Evolutionary conservation across 2,113 vertebrate genomes (phyloP).

Genomic region (Pantherophis guttatus): DNA sequence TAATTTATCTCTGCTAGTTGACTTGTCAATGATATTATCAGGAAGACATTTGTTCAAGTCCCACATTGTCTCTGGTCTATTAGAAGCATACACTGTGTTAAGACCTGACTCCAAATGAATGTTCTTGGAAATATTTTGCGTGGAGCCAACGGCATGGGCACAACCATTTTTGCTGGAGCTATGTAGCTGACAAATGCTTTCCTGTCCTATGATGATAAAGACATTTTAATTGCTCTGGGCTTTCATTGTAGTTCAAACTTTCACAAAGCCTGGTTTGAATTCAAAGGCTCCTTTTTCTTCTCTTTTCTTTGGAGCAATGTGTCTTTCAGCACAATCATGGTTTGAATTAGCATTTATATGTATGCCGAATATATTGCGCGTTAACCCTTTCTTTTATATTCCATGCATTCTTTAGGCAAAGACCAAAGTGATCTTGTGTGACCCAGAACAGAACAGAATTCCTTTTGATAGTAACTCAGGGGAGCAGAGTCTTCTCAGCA

Average conservation of each 20-base stretch:
- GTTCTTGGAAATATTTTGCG: slow-evolving; percentile 3
- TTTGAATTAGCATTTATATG: slow-evolving; percentile 43
- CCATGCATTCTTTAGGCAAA: slow-evolving; percentile 1
- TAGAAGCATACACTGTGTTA: not conserved
- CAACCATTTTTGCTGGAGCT: slow-evolving; percentile 1
- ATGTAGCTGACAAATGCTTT: slow-evolving; percentile 18
- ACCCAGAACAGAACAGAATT: not conserved
- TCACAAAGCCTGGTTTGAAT: slow-evolving; percentile 38
- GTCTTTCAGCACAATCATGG: not conserved
- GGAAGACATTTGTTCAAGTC: slow-evolving; percentile 38
- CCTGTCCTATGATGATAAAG: slow-evolving; percentile 3
- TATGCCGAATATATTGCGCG: not conserved
- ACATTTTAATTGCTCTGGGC: slow-evolving; percentile 17
- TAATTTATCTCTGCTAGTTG: slow-evolving; percentile 43
- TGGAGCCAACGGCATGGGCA: slow-evolving; percentile 8
- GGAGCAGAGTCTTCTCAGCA: not conserved
- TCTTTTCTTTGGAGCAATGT: slow-evolving; percentile 35
- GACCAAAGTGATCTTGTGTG: not conserved
- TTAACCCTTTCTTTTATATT: slow-evolving; percentile 14
- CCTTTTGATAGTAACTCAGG: not conserved
- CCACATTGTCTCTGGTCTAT: slow-evolving; percentile 10
- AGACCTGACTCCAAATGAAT: slow-evolving; percentile 14
- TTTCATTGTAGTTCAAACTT: slow-evolving; percentile 38
- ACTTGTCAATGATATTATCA: slow-evolving; percentile 52
- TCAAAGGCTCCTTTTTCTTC: slow-evolving; percentile 8